These are phyloP conservation scores for Bolinopsis microptera DNA, from an alignment of 37 sponge, comb jelly and placozoan species.

Conservation along the genomic window DNA sequence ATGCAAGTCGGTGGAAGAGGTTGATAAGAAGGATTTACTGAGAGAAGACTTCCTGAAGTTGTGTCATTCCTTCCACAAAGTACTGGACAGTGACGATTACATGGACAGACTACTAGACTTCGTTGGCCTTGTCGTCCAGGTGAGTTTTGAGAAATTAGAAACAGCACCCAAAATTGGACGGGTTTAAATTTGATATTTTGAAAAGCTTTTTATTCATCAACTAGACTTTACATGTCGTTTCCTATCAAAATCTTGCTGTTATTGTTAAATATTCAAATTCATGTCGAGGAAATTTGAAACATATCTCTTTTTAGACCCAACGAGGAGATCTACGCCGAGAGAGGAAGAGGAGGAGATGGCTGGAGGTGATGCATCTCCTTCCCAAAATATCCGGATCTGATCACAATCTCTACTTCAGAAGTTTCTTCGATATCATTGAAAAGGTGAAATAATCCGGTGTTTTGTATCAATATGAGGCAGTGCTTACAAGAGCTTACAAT, in stretches of 20 bases:
- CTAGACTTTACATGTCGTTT: too few species aligned
- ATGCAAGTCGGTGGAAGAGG: background rate
- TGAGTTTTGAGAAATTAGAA: too few species aligned
- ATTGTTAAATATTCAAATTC: too few species aligned
- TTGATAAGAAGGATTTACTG: background rate
- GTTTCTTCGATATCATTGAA: constrained; percentile 60
- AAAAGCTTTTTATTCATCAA: too few species aligned
- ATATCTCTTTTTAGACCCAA: constrained; percentile 52
- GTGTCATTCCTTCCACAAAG: constrained; percentile 44
- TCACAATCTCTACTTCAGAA: constrained; percentile 42
- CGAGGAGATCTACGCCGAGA: constrained; percentile 34
- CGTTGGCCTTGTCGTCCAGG: constrained; percentile 39
- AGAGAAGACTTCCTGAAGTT: constrained; percentile 14
- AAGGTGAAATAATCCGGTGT: constrained; percentile 17
- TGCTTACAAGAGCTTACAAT: too few species aligned
- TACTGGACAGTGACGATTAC: constrained; percentile 61
- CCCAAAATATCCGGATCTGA: constrained; percentile 64
- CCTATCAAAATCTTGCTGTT: too few species aligned
- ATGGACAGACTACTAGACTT: constrained; percentile 60
- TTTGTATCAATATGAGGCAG: too few species aligned
- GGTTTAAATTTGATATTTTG: too few species aligned
- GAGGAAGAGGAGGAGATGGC: constrained; percentile 58
- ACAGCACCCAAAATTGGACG: too few species aligned
- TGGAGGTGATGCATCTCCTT: constrained; percentile 52
- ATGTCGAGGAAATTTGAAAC: too few species aligned